Evolutionary conservation across 2,797 vertebrate genomes (phyloP).

Genomic region (Chiroxiphia lanceolata): DNA sequence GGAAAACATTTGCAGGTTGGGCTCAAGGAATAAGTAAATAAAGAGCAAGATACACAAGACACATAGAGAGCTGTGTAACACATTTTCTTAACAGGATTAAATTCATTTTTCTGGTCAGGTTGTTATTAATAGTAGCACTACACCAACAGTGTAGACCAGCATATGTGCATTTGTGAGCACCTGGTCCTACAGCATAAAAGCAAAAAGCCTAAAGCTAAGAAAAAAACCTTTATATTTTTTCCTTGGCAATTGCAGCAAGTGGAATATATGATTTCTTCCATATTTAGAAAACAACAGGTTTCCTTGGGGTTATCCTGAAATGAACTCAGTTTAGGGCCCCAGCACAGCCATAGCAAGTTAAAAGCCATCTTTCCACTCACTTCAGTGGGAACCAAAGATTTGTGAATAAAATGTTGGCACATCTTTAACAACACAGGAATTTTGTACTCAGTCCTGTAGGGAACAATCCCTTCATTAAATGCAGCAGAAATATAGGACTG

Average conservation of each 20-base stretch:
- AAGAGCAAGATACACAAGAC: not conserved
- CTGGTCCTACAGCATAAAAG: not conserved
- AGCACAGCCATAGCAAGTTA: not conserved
- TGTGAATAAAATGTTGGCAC: not conserved
- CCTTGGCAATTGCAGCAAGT: not conserved
- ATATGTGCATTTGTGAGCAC: not conserved
- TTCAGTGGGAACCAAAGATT: not conserved
- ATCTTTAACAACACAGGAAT: not conserved
- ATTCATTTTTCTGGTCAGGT: not conserved
- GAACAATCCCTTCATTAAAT: not conserved
- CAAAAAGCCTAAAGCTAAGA: not conserved
- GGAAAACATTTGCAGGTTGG: not conserved
- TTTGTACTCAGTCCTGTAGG: not conserved
- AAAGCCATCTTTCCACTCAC: not conserved
- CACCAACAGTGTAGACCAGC: not conserved
- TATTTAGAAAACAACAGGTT: not conserved
- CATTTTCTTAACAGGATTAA: not conserved
- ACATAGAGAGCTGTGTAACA: not conserved
- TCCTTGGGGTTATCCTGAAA: constrained; percentile 13
- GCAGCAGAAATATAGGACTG: not conserved
- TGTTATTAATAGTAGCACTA: not conserved
- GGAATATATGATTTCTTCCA: not conserved
- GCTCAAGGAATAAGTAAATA: not conserved
- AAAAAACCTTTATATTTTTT: not conserved
- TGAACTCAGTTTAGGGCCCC: not conserved